Percentiles rank a stretch among this genome's conserved stretches.
phyloP scores from a whole-genome alignment of 2,113 vertebrate genomes.

The Semnopithecus entellus region DNA sequence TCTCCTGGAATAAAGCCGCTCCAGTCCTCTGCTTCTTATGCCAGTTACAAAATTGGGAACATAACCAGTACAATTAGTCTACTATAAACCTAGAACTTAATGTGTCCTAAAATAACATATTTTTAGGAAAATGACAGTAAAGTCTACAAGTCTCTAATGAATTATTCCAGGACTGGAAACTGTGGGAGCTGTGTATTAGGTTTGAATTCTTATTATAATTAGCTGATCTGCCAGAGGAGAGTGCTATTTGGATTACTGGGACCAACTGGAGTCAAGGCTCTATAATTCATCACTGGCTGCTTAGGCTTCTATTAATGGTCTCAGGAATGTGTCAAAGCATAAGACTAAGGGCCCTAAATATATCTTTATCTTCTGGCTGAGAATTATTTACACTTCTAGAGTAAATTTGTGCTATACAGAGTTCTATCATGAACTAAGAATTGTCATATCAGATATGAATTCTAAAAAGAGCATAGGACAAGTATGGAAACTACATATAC shows the following conservation, averaged over 20 bases:
- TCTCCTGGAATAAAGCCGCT: slow-evolving; percentile 16
- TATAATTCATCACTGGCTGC: not conserved
- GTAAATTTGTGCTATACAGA: not conserved
- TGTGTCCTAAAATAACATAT: not conserved
- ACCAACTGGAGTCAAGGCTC: not conserved
- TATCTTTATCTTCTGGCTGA: slow-evolving; percentile 17
- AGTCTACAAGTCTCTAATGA: not conserved
- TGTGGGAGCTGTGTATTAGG: not conserved
- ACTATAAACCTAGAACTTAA: not conserved
- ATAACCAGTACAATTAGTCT: not conserved
- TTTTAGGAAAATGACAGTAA: not conserved
- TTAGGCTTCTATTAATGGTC: not conserved
- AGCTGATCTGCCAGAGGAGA: not conserved
- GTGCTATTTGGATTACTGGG: not conserved
- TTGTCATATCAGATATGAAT: not conserved
- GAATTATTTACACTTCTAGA: not conserved
- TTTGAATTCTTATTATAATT: not conserved
- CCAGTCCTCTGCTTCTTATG: not conserved
- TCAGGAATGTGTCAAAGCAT: not conserved
- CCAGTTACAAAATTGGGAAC: not conserved
- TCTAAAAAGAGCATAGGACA: not conserved
- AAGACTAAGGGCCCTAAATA: not conserved
- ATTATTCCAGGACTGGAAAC: not conserved
- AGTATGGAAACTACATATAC: not conserved
- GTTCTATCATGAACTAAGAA: not conserved